Base-by-base conservation (phyloP, 2,797 vertebrate species). In the Sebastes iracundus region DNA sequence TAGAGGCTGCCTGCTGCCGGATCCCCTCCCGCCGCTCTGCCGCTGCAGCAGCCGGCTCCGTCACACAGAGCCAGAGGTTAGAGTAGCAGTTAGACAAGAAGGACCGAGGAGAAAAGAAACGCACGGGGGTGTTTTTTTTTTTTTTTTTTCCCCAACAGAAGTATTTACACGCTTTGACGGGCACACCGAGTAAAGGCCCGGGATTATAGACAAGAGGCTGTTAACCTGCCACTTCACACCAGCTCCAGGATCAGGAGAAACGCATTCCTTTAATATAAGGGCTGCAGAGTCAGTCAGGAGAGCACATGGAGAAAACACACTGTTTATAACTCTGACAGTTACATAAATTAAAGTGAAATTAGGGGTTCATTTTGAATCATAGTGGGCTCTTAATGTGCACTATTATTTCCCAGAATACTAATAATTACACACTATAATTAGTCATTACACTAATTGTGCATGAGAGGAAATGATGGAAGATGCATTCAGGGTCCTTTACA, bases 81-180 rank as follows among this genome's bases (percentile, higher is more conserved):
- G 95, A 97, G 96, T 96, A 96, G 96, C 96, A 96, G 95, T 96
- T 96, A 93, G 92, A 95, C 84, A 89, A 91, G 88, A 89, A 13
- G 95, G 87, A 38, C 88, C 84, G 86, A 42, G 75, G 78, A 90
- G 89, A 94, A 92, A 94, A 86, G 93, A 93, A 93, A 93, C 92
- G 88, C 91, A 79, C 69, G 80, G 92, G 92, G 86, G 16, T 49
- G 16, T 3, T 86, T 94, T 93, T 83, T 83, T 58, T 27, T 7
- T 7, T 63, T 35, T 63, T 52, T 20, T 52, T 2, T 0, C 4
- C 14, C 23, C 4, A 84, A 60, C 87, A 61, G n/a, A 88, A 87
- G 85, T 95, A 95, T 96, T 97, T 97, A 96, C 96, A 97, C 96
- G 97, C 96, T 96, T n/a, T 96, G 95, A 96, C 91, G 95, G 96